A percentile compares a stretch with the other conserved stretches of the same genome.
phyloP scores from a whole-genome alignment of 2,113 vertebrate species.

The Cisticola juncidis region DNA sequence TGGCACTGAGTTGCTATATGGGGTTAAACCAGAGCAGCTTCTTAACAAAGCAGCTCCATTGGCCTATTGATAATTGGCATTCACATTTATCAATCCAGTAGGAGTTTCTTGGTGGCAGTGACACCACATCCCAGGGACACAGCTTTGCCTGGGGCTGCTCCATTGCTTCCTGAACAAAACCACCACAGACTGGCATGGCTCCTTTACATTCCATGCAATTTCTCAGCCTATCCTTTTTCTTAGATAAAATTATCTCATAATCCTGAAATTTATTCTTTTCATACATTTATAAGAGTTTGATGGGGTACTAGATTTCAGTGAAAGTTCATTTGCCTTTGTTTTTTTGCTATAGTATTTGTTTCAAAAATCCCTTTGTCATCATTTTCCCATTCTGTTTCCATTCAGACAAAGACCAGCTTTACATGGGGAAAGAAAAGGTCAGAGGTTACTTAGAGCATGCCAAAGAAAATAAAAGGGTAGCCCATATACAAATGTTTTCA shows the following conservation, averaged over 20 bases:
- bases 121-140: not conserved
- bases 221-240: not conserved
- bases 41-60: not conserved
- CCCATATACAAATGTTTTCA: constrained; percentile 67
- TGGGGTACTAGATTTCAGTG: not conserved
- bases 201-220: not conserved
- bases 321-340: constrained; percentile 52
- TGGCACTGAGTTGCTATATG: not conserved
- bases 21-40: not conserved
- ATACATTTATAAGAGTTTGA: not conserved
- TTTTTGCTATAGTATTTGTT: constrained; percentile 28
- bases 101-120: not conserved
- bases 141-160: not conserved
- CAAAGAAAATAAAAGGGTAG: constrained; percentile 67
- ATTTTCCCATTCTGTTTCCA: constrained; percentile 54
- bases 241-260: not conserved
- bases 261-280: not conserved
- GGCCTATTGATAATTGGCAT: not conserved
- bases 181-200: not conserved
- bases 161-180: not conserved
- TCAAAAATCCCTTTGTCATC: constrained; percentile 58
- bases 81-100: not conserved
- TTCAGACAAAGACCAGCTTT: constrained; percentile 60
- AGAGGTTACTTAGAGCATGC: constrained; percentile 39
- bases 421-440: constrained; percentile 40